Conservation (phyloP, 2,888 invertebrate genomes). For the Steinernema hermaphroditum region DNA sequence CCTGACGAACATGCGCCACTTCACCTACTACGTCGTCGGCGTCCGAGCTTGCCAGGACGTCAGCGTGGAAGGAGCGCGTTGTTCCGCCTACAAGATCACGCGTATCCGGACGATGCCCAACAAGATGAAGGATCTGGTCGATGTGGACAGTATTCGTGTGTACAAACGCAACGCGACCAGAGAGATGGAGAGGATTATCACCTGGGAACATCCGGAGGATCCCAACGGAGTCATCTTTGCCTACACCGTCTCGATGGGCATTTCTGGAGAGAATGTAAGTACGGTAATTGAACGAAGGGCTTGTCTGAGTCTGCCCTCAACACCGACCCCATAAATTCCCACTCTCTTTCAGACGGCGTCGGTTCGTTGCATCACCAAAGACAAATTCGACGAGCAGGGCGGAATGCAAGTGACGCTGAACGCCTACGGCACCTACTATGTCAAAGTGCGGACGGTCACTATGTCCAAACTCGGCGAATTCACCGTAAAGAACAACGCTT, state of each 20-base stretch:
- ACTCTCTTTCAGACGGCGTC: too few relatives aligned
- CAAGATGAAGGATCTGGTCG: constrained; percentile 46
- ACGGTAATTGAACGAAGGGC: too few relatives aligned
- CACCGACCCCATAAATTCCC: too few relatives aligned
- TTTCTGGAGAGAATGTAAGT: not conserved
- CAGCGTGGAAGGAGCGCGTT: constrained; percentile 23
- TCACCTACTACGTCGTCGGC: not conserved
- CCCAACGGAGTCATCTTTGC: constrained; percentile 87
- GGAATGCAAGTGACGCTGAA: constrained; percentile 52
- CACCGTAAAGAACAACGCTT: constrained; percentile 36
- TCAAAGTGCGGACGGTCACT: constrained; percentile 51
- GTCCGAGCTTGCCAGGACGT: not conserved
- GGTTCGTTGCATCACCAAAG: constrained; percentile 40
- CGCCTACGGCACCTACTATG: constrained; percentile 54
- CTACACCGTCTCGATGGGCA: constrained; percentile 70
- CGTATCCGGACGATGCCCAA: not conserved
- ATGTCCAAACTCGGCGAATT: constrained; percentile 38
- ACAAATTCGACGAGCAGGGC: constrained; percentile 39
- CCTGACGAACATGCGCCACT: constrained; percentile 9
- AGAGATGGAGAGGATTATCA: constrained; percentile 35
- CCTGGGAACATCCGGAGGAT: constrained; percentile 79
- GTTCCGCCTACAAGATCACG: not conserved
- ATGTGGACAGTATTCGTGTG: constrained; percentile 33
- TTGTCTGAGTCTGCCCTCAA: too few relatives aligned
- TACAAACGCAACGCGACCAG: constrained; percentile 19